Percentiles rank a stretch among this genome's conserved stretches.
Evolutionary conservation across 2,113 vertebrate genomes (phyloP).

Genomic region (Notarius lentiginosus): DNA sequence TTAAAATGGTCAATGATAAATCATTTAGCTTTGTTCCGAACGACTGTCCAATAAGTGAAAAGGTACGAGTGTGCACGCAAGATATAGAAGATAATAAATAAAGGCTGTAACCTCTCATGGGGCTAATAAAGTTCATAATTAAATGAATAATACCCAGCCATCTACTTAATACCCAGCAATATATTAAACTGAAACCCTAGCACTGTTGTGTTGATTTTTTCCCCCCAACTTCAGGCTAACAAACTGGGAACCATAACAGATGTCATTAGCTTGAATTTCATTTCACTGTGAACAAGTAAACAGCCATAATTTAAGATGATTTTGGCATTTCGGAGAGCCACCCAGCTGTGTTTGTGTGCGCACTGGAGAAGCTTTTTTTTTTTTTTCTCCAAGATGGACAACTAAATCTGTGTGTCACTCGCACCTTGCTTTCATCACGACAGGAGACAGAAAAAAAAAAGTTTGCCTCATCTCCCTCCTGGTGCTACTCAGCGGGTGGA

Average conservation of each 20-base stretch:
- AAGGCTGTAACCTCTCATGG: conserved; percentile 19
- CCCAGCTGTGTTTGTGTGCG: conserved; percentile 40
- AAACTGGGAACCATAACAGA: conserved; percentile 63
- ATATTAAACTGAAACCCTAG: background rate
- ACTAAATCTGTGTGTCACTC: conserved; percentile 61
- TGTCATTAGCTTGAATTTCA: conserved; percentile 67
- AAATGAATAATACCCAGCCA: conserved; percentile 9
- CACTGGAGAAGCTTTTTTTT: conserved; percentile 47
- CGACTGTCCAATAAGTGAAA: conserved; percentile 35
- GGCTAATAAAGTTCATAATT: conserved; percentile 44
- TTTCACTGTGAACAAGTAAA: conserved; percentile 62
- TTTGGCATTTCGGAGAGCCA: conserved; percentile 68
- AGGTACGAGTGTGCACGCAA: conserved; percentile 33
- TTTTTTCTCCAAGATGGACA: conserved; percentile 32
- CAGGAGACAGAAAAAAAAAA: conserved; percentile 58
- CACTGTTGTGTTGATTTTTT: background rate
- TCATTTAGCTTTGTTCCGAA: conserved; percentile 26
- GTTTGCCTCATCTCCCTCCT: conserved; percentile 57
- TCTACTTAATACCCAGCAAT: background rate
- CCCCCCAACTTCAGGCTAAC: conserved; percentile 47
- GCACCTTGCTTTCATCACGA: conserved; percentile 58
- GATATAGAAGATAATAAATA: conserved; percentile 45
- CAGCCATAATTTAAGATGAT: conserved; percentile 62
- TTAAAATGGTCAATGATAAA: conserved; percentile 45
- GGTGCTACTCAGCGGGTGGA: conserved; percentile 51